These are phyloP conservation scores for Aldrovandia affinis DNA, from an alignment of 2,797 vertebrate species.

Conservation along the genomic window DNA sequence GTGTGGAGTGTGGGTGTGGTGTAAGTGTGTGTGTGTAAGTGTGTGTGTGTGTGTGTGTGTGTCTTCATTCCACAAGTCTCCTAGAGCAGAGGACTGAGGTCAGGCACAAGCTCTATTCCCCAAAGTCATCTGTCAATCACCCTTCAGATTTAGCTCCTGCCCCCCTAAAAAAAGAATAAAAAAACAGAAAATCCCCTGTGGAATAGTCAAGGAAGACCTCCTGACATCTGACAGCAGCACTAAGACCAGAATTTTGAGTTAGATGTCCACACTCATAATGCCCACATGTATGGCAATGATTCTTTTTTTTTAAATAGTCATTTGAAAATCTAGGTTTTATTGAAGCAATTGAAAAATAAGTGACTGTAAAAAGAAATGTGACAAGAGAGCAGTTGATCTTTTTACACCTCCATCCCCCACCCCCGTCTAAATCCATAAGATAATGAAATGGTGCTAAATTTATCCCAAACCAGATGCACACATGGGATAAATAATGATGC, in stretches of 20 bases:
- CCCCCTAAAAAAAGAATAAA: conserved; percentile 36
- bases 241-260: conserved; percentile 72
- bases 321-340: conserved; percentile 55
- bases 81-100: conserved; percentile 60
- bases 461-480: conserved; percentile 44
- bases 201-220: conserved; percentile 73
- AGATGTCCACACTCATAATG: conserved; percentile 60
- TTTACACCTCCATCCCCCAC: conserved; percentile 29
- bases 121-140: conserved; percentile 79
- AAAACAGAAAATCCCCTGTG: conserved; percentile 63
- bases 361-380: not conserved
- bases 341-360: not conserved
- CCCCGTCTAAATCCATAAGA: conserved; percentile 35
- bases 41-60: conserved; percentile 64
- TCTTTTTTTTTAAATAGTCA: conserved; percentile 74
- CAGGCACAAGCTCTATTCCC: conserved; percentile 59
- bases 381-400: conserved; percentile 7
- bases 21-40: conserved; percentile 66
- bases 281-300: conserved; percentile 53
- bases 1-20: too few relatives aligned
- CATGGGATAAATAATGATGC: conserved; percentile 53
- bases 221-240: conserved; percentile 67
- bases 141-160: conserved; percentile 60
- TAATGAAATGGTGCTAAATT: conserved; percentile 58
- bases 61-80: conserved; percentile 64